Percentiles rank a stretch among this genome's conserved stretches.
These are phyloP conservation scores for Pleuronectes platessa DNA, from an alignment of 2,113 vertebrate genomes.

Conservation along the genomic window DNA sequence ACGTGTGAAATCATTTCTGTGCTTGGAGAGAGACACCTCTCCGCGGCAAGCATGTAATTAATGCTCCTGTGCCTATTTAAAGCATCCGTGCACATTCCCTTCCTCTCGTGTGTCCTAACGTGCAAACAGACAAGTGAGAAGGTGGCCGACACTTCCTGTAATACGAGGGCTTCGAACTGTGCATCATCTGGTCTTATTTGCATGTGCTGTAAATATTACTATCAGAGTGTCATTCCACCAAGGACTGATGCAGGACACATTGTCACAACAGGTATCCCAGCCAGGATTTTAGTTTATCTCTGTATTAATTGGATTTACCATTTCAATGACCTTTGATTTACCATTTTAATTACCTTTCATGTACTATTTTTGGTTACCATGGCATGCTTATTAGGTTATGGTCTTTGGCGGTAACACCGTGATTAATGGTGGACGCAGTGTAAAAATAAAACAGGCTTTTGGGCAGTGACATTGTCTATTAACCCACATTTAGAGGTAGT, in stretches of 20 bases:
- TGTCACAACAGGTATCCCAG: not conserved
- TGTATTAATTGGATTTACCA: not conserved
- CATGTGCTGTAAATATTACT: conserved; percentile 3
- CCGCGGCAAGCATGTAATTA: conserved; percentile 70
- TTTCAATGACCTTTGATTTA: no score
- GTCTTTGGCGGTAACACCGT: not conserved
- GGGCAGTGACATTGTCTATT: no score
- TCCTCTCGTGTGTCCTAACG: conserved; percentile 26
- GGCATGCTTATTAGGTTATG: not conserved
- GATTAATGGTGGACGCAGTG: not conserved
- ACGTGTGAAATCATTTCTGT: conserved; percentile 64
- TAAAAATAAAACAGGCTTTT: no score
- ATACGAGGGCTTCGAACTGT: not conserved
- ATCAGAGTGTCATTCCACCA: not conserved
- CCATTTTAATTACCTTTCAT: no score
- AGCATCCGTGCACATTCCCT: conserved; percentile 44
- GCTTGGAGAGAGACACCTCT: conserved; percentile 62
- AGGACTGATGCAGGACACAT: not conserved
- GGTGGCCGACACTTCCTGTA: not conserved
- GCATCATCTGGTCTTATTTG: conserved; percentile 6
- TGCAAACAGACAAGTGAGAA: conserved; percentile 36
- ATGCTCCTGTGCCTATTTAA: conserved; percentile 75
- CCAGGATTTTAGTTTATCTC: not conserved
- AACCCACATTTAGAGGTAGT: no score
- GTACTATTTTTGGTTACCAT: no score